Evolutionary conservation across 2,888 invertebrate species (phyloP).

Genomic region (Idaea biselata): DNA sequence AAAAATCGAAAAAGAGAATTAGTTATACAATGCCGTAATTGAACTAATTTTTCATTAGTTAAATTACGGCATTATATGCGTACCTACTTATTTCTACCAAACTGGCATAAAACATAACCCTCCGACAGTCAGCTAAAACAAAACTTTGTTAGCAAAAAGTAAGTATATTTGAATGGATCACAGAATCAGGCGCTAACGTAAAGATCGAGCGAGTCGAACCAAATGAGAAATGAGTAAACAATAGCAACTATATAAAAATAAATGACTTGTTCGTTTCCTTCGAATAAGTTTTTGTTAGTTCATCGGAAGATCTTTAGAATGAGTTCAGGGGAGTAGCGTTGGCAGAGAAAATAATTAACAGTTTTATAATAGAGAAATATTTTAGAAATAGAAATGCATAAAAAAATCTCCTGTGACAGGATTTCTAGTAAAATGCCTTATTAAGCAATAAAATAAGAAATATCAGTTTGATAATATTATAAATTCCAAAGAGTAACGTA

Average conservation of each 20-base stretch:
- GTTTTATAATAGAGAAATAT: conserved; percentile 15
- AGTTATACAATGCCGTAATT: too few relatives aligned
- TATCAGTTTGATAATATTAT: too few relatives aligned
- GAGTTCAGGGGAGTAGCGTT: conserved; percentile 58
- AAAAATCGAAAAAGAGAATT: too few relatives aligned
- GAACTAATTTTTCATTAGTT: too few relatives aligned
- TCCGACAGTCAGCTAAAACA: neutral
- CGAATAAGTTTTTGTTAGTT: conserved; percentile 75
- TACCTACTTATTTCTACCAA: too few relatives aligned
- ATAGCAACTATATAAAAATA: conserved; percentile 72
- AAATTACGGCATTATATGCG: too few relatives aligned
- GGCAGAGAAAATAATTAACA: conserved; percentile 34
- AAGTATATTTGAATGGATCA: conserved; percentile 28
- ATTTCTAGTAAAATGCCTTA: too few relatives aligned
- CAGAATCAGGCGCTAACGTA: conserved; percentile 37
- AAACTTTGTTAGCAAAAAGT: neutral
- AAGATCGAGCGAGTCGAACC: conserved; percentile 31
- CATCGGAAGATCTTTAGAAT: conserved; percentile 77
- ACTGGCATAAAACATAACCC: too few relatives aligned
- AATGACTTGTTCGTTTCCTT: conserved; percentile 64
- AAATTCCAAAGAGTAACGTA: too few relatives aligned
- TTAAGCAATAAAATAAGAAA: too few relatives aligned
- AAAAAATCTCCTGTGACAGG: too few relatives aligned
- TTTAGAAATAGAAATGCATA: too few relatives aligned
- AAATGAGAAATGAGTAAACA: conserved; percentile 74